A percentile compares a stretch with the other conserved stretches of the same genome.
phyloP scores from a whole-genome alignment of 2,113 vertebrate genomes.

The Protomyctophum bolini region DNA sequence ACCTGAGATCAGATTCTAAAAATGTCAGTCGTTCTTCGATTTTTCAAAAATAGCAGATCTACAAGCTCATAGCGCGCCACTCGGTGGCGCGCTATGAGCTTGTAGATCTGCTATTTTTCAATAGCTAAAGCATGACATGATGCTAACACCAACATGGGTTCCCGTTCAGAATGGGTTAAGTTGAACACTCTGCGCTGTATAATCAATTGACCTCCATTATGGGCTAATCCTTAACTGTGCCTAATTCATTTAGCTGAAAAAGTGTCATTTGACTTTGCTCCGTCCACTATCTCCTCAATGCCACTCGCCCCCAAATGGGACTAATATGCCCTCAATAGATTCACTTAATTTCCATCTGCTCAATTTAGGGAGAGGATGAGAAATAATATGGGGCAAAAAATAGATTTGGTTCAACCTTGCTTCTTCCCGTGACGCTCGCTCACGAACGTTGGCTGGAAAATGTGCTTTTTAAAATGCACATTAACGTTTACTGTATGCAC shows the following conservation, averaged over 20 bases:
- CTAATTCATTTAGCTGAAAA: slow-evolving; percentile 74
- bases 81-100: too few relatives aligned
- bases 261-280: slow-evolving; percentile 67
- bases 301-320: slow-evolving; percentile 73
- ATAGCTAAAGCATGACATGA: too few relatives aligned
- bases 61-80: too few relatives aligned
- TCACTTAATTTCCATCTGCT: slow-evolving; percentile 74
- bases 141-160: too few relatives aligned
- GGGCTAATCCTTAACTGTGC: slow-evolving; percentile 71
- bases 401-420: slow-evolving; percentile 46
- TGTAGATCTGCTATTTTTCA: too few relatives aligned
- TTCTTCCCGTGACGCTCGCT: slow-evolving; percentile 35
- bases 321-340: slow-evolving; percentile 71
- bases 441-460: slow-evolving; percentile 30
- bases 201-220: slow-evolving; percentile 79
- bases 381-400: slow-evolving; percentile 42
- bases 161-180: too few relatives aligned
- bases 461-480: slow-evolving; percentile 10
- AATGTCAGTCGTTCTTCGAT: too few relatives aligned
- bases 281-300: slow-evolving; percentile 72
- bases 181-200: slow-evolving; percentile 58
- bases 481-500: background rate
- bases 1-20: too few relatives aligned
- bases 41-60: too few relatives aligned
- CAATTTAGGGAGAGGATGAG: slow-evolving; percentile 60